phyloP scores from a whole-genome alignment of 1,140 invertebrate genomes.

The Chrysomallon squamiferum region DNA sequence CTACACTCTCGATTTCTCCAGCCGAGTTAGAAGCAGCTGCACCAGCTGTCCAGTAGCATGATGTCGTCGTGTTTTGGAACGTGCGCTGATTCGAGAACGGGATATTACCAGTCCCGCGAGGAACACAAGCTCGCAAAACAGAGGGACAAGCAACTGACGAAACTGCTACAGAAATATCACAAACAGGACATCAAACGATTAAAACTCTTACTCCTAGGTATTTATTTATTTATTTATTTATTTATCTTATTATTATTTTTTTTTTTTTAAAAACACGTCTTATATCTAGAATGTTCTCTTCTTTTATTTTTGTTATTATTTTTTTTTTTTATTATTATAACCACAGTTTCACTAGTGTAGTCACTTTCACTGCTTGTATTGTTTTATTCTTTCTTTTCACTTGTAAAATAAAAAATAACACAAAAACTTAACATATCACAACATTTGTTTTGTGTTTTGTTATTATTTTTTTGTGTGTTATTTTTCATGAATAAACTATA shows the following conservation, averaged over 20 bases:
- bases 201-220: conserved; percentile 51
- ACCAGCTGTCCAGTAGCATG: conserved; percentile 11
- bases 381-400: too few relatives aligned
- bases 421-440: too few relatives aligned
- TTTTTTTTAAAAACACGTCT: not conserved
- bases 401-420: too few relatives aligned
- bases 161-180: conserved; percentile 40
- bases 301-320: not conserved
- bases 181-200: conserved; percentile 46
- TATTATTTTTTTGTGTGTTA: too few relatives aligned
- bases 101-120: conserved; percentile 30
- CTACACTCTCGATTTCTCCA: too few relatives aligned
- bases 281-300: not conserved
- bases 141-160: conserved; percentile 47
- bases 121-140: conserved; percentile 35
- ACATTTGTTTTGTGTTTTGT: too few relatives aligned
- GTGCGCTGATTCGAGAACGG: conserved; percentile 20
- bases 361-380: too few relatives aligned
- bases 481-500: too few relatives aligned
- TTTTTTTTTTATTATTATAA: too few relatives aligned
- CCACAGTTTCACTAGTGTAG: too few relatives aligned
- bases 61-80: conserved; percentile 40
- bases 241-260: too few relatives aligned
- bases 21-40: not conserved
- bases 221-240: conserved; percentile 9